Base-by-base conservation (phyloP, 2,888 invertebrate genomes). In the Calameuta pallipes region DNA sequence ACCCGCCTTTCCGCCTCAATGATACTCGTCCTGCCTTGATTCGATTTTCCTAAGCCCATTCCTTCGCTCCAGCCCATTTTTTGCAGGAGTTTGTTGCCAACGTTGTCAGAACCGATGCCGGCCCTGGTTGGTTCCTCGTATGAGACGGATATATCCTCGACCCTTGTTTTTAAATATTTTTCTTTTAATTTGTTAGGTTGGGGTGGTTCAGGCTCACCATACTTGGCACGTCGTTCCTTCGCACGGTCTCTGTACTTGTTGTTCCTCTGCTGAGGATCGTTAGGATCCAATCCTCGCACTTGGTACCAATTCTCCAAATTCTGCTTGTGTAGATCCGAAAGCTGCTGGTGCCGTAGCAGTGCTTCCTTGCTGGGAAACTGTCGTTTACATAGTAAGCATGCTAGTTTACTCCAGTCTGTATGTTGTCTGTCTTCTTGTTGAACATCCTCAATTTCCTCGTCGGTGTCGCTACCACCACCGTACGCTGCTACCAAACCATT, bases 1-100 rank as follows among this genome's bases (percentile, higher is more conserved):
- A 94, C 94, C 76, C 97, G 86, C 73, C 91, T 85, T 68, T 91
- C 91, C 1, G 91, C 88, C 93, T 98, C 97, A 82, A 99, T 97
- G 75, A 98, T 98, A 77, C 96, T 97, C 35, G 97, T 97, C 86
- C 98, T 93, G 23, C 98, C 99, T 92, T 99, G 99, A 89, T 98
- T 98, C 77, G 95, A 94, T 90, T 97, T 97, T 0, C 99, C 99
- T 34, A 99, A 93, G 0, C 99, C 99, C 93, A 97, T 96, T 0
- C 99, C 99, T 90, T 98, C 98, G 11, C 96, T 96, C 99, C 99
- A 99, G 6, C 99, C 99, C 99, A 99, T 99, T 92, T 98, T 98
- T 92, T 99, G 98, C 82, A 99, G 92, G 91, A 99, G 93, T 89
- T 97, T 96, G 89, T 97, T 99, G 11, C 99, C 99, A 80, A 99